Percentiles rank a stretch among this genome's conserved stretches.
These are phyloP conservation scores for Anthoptus insignis DNA, from an alignment of 2,888 invertebrate species.

Conservation along the genomic window DNA sequence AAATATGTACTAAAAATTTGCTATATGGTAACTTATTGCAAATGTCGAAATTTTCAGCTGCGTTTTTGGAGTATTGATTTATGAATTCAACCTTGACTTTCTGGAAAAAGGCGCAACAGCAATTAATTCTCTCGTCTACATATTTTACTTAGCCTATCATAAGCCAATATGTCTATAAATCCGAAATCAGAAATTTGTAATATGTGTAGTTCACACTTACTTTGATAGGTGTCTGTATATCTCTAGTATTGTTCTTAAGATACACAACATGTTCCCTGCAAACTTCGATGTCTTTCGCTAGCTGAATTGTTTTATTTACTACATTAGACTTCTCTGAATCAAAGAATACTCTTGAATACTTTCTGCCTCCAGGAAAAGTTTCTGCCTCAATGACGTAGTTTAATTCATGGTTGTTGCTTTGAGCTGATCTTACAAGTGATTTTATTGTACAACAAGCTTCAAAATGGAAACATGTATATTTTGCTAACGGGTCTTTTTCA, in stretches of 20 bases:
- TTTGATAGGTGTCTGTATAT: slow-evolving; percentile 95
- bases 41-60: too few relatives aligned
- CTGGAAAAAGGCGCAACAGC: too few relatives aligned
- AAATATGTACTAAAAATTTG: too few relatives aligned
- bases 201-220: too few relatives aligned
- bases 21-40: too few relatives aligned
- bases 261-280: slow-evolving; percentile 95
- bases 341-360: slow-evolving; percentile 94
- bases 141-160: too few relatives aligned
- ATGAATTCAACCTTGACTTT: too few relatives aligned
- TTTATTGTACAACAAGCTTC: slow-evolving; percentile 94
- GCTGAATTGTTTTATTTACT: slow-evolving; percentile 87
- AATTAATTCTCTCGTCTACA: too few relatives aligned
- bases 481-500: slow-evolving; percentile 87
- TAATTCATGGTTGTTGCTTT: slow-evolving; percentile 85
- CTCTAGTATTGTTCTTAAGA: slow-evolving; percentile 94
- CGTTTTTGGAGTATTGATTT: too few relatives aligned
- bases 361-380: slow-evolving; percentile 91
- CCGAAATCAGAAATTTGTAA: too few relatives aligned
- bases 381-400: slow-evolving; percentile 94
- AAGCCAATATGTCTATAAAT: too few relatives aligned
- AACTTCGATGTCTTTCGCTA: slow-evolving; percentile 87
- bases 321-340: slow-evolving; percentile 87
- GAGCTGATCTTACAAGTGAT: slow-evolving; percentile 83
- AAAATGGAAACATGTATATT: slow-evolving; percentile 93